Evolutionary conservation across 2,797 vertebrate species (phyloP).

Genomic region (Gila robusta): DNA sequence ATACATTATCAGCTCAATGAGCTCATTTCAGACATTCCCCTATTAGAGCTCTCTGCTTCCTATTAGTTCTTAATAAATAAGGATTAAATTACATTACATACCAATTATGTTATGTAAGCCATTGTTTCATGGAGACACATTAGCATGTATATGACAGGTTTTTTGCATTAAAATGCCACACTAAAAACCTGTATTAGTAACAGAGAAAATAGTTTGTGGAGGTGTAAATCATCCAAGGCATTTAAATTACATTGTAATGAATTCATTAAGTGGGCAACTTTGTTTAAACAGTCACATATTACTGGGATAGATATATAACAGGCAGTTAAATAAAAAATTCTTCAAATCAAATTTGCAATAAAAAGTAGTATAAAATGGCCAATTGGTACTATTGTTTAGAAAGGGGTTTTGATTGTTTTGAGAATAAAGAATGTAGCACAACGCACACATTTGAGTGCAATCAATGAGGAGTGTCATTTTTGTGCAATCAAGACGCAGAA

Average conservation of each 20-base stretch:
- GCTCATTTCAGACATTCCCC: constrained; percentile 12
- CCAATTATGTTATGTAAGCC: constrained; percentile 30
- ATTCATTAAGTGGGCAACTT: not conserved
- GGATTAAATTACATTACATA: constrained; percentile 27
- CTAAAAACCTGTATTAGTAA: not conserved
- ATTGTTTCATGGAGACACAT: not conserved
- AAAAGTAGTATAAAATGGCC: not conserved
- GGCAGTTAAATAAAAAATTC: not conserved
- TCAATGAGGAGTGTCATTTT: constrained; percentile 32
- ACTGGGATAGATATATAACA: not conserved
- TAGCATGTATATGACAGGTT: constrained; percentile 2
- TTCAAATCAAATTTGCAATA: not conserved
- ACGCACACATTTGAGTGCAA: constrained; percentile 30
- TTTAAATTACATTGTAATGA: not conserved
- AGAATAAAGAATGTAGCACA: constrained; percentile 34
- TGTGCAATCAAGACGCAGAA: constrained; percentile 15
- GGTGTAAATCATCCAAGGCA: not conserved
- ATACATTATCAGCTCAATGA: constrained; percentile 25
- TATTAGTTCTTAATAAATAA: constrained; percentile 45
- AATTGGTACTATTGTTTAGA: not conserved
- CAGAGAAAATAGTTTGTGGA: not conserved
- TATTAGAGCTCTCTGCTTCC: constrained; percentile 14
- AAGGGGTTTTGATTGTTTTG: constrained; percentile 16
- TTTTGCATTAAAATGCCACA: constrained; percentile 18
- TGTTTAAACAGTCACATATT: not conserved